Evolutionary conservation across 2,113 vertebrate species (phyloP).

Genomic region (Myodes glareolus): DNA sequence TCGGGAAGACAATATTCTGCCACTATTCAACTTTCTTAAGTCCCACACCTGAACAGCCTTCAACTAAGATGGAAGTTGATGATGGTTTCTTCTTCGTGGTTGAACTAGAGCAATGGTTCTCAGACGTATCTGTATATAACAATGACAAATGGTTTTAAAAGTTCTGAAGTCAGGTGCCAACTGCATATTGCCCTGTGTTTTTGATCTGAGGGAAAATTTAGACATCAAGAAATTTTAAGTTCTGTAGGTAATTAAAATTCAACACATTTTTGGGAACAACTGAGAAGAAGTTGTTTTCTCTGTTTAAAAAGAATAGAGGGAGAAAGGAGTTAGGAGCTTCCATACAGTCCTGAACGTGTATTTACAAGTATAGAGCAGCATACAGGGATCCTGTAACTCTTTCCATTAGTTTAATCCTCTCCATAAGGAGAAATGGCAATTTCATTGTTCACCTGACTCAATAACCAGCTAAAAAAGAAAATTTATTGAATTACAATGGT

Average conservation of each 20-base stretch:
- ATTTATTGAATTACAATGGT: background rate
- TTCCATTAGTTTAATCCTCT: background rate
- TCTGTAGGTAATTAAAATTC: background rate
- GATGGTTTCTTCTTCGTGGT: background rate
- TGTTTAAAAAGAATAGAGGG: background rate
- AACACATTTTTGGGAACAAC: background rate
- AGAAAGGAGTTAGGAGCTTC: background rate
- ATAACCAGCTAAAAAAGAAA: background rate
- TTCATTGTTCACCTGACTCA: background rate
- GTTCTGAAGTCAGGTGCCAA: background rate
- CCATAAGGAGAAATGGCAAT: background rate
- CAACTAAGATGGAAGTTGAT: background rate
- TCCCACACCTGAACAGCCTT: fast-evolving
- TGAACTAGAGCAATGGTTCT: background rate
- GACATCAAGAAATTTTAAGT: background rate
- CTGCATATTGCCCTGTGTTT: fast-evolving
- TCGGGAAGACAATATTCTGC: background rate
- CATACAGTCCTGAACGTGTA: background rate
- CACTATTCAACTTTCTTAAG: background rate
- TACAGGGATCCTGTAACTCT: background rate
- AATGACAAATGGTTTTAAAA: background rate
- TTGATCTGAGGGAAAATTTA: fast-evolving
- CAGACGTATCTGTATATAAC: background rate
- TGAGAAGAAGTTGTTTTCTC: background rate
- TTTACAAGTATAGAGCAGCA: background rate